Conservation (phyloP, 2,888 invertebrate species). For the Stegophylla sp. region DNA sequence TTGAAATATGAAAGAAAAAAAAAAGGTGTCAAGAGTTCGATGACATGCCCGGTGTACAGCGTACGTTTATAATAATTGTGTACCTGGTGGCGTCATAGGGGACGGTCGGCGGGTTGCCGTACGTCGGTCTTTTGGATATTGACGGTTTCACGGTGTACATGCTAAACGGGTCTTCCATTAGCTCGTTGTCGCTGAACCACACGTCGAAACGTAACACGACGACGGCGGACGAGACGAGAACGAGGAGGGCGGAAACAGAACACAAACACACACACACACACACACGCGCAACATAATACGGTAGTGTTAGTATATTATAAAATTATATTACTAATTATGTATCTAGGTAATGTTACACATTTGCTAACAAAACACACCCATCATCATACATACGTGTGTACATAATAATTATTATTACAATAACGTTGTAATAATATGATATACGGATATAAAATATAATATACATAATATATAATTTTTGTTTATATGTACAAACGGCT, state of each 20-base stretch:
- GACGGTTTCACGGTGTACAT: slow-evolving; percentile 67
- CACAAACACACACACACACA: slow-evolving; percentile 34
- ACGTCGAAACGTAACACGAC: neutral
- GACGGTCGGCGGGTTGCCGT: slow-evolving; percentile 49
- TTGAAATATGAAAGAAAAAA: too few relatives aligned
- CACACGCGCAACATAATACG: slow-evolving; percentile 13
- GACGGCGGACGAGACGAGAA: neutral
- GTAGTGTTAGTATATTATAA: slow-evolving; percentile 8
- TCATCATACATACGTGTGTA: too few relatives aligned
- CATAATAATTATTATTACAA: too few relatives aligned
- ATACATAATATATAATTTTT: neutral
- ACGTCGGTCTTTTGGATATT: slow-evolving; percentile 49
- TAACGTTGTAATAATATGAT: too few relatives aligned
- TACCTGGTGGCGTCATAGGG: slow-evolving; percentile 71
- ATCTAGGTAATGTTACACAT: too few relatives aligned
- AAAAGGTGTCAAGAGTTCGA: too few relatives aligned
- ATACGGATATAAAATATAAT: neutral
- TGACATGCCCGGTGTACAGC: too few relatives aligned
- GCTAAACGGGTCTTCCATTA: slow-evolving; percentile 75
- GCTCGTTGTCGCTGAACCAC: slow-evolving; percentile 71
- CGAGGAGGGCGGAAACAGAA: neutral
- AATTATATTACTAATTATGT: neutral
- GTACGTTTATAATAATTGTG: too few relatives aligned
- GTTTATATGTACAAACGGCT: neutral
- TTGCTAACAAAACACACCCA: too few relatives aligned